phyloP scores from a whole-genome alignment of 2,888 invertebrate genomes.

The Seladonia tumulorum region DNA sequence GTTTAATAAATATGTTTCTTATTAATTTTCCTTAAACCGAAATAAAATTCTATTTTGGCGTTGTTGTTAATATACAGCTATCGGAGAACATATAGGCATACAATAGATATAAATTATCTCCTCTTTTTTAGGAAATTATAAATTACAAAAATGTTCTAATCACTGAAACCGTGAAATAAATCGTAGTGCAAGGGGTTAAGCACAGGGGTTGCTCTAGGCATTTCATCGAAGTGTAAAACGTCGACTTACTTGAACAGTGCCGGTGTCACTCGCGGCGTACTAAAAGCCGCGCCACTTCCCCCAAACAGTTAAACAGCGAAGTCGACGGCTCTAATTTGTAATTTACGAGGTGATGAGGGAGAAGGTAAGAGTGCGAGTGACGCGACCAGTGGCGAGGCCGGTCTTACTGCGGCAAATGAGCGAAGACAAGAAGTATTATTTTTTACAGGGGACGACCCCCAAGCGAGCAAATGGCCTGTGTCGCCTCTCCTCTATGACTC shows the following conservation, averaged over 20 bases:
- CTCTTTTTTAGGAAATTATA: too few species aligned
- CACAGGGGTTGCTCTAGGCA: not conserved
- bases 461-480: constrained; percentile 75
- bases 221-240: not conserved
- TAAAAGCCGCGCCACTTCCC: not conserved
- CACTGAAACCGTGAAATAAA: too few species aligned
- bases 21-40: too few species aligned
- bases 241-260: not conserved
- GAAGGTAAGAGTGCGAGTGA: constrained; percentile 17
- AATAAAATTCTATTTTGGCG: too few species aligned
- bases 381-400: constrained; percentile 14
- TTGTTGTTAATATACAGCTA: too few species aligned
- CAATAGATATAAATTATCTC: too few species aligned
- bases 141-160: too few species aligned
- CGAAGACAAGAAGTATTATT: constrained; percentile 78
- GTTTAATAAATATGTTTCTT: too few species aligned
- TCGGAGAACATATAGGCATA: too few species aligned
- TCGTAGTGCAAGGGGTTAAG: too few species aligned
- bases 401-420: constrained; percentile 70
- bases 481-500: constrained; percentile 73
- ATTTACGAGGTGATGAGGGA: constrained; percentile 68
- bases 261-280: not conserved
- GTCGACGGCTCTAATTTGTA: constrained; percentile 70
- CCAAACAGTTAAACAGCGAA: constrained; percentile 14
- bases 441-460: constrained; percentile 73